Conservation (phyloP, 2,797 vertebrate species). For the Nasua narica region DNA sequence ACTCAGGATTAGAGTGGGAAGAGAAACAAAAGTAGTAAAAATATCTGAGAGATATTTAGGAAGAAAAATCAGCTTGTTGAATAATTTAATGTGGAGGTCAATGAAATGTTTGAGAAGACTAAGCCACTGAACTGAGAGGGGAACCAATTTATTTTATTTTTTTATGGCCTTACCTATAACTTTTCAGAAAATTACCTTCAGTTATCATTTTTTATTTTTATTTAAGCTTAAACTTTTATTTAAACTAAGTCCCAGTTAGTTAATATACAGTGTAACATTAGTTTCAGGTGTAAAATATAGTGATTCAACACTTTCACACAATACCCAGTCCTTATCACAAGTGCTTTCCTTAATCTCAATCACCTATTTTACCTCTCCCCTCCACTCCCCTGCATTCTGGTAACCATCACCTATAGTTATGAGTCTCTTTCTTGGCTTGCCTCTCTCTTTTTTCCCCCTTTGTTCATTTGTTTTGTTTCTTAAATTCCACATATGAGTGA, state of each 20-base stretch:
- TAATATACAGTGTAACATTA: background rate
- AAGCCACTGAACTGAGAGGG: background rate
- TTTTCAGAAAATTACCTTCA: background rate
- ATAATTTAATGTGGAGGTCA: background rate
- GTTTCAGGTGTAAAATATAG: background rate
- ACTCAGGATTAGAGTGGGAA: background rate
- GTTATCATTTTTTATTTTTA: background rate
- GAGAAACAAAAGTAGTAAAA: background rate
- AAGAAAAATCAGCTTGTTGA: background rate
- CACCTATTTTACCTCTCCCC: background rate
- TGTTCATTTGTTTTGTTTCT: background rate
- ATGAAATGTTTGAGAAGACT: background rate
- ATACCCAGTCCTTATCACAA: background rate
- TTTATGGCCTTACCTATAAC: background rate
- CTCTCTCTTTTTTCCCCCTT: background rate
- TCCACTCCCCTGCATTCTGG: background rate
- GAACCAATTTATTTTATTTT: background rate
- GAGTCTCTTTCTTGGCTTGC: background rate
- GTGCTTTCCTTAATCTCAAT: background rate
- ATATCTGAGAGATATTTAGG: background rate
- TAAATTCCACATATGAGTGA: background rate
- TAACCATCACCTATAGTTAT: background rate
- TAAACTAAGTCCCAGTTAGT: background rate
- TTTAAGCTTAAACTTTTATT: background rate
- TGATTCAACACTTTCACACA: background rate